Base-by-base conservation (phyloP, 1,140 invertebrate genomes). In the Lucilia sericata region DNA sequence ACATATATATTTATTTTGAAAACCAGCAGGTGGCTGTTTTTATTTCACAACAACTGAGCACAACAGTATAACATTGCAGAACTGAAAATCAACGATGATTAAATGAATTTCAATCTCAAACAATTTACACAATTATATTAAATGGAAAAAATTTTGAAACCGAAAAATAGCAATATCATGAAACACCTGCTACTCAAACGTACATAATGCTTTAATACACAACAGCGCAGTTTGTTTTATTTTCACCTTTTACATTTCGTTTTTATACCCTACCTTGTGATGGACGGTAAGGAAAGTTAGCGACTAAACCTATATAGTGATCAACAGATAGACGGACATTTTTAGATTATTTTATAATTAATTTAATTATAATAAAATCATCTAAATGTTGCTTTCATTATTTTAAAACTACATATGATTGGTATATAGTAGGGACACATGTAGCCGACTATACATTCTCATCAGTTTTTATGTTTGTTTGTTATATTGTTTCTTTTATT, bases 141-240 rank as follows among this genome's bases (percentile, higher is more conserved):
- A 70, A 70, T 70, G 65, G 19, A 21, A 70, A 21, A 30, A 30
- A 30, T 30, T 21, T 70, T 70, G n/a, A 70, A 70, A 70, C 65
- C n/a, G 19, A 70, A 70, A 70, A 70, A 70, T 70, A 70, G 65
- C 65, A 70, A 70, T 70, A 70, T 70, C 65, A 70, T 70, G 65
- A 70, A 70, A 70, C 65, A 70, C 65, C 65, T 70, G 65, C 65
- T 70, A 70, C 19, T 21, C 21, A 10, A 70, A 10, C n/a, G 7
- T 21, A 21, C 8, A 70, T 42, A 10, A 42, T 70, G 65, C 65
- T 70, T 70, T 70, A 70, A 70, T 70, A 70, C 65, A 70, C 65
- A 70, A 21, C 65, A 21, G 0, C 65, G 12, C 65, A 70, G n/a
- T 21, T 70, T 70, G n/a, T 70, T 19, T 70, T 70, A 21, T 70